A percentile compares a stretch with the other conserved stretches of the same genome.
phyloP scores from a whole-genome alignment of 2,888 invertebrate species.

The Campopleginae sp. region DNA sequence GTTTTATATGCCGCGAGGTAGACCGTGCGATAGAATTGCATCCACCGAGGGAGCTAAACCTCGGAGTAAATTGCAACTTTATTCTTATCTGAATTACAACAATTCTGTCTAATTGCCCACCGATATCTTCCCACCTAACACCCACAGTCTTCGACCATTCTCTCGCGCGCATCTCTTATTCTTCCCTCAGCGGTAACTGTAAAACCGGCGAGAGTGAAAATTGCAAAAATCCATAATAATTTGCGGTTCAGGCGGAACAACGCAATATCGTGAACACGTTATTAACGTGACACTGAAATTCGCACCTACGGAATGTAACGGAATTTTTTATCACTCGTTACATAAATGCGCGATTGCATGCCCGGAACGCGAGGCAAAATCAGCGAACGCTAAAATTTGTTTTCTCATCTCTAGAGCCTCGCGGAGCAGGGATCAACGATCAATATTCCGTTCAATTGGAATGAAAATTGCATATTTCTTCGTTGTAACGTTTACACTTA shows the following conservation, averaged over 20 bases:
- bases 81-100: conserved; percentile 63
- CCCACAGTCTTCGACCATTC: conserved; percentile 49
- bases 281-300: not conserved
- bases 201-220: conserved; percentile 12
- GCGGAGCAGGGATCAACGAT: too few species aligned
- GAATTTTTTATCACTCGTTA: not conserved
- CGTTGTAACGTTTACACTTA: too few species aligned
- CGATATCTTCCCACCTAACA: conserved; percentile 43
- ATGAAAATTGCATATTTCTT: too few species aligned
- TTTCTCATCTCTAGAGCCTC: too few species aligned
- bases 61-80: conserved; percentile 49
- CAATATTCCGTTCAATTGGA: too few species aligned
- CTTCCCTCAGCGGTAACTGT: not conserved
- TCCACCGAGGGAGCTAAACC: not conserved
- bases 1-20: conserved; percentile 22
- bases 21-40: conserved; percentile 3
- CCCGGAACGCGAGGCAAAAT: too few species aligned
- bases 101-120: conserved; percentile 57
- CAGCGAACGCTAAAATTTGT: too few species aligned
- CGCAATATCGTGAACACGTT: not conserved
- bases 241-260: conserved; percentile 3
- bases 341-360: too few species aligned
- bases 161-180: not conserved
- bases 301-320: not conserved
- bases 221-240: conserved; percentile 22